These are phyloP conservation scores for Sphaerophoria rueppellii DNA, from an alignment of 2,888 invertebrate species.

Conservation along the genomic window DNA sequence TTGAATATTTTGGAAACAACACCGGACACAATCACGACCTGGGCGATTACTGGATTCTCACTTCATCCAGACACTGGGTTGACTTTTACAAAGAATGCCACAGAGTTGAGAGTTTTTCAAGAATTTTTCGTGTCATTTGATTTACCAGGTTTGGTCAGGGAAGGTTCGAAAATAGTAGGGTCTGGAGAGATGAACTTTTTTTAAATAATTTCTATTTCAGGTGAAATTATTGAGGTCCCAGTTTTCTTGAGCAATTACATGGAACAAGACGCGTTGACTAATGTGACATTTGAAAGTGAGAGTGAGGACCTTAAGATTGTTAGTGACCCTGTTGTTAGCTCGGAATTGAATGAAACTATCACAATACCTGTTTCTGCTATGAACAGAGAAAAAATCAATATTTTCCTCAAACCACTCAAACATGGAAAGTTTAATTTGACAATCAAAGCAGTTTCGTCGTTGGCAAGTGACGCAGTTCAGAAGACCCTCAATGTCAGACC, in stretches of 20 bases:
- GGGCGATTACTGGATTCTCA: constrained; percentile 91
- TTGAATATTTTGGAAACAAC: constrained; percentile 84
- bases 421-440: constrained; percentile 87
- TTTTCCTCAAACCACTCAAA: constrained; percentile 88
- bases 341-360: background rate
- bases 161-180: constrained; percentile 81
- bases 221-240: constrained; percentile 88
- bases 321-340: background rate
- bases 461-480: constrained; percentile 84
- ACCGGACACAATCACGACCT: constrained; percentile 90
- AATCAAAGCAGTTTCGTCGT: constrained; percentile 84
- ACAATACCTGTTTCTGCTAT: constrained; percentile 26
- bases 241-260: constrained; percentile 90
- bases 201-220: constrained; percentile 4
- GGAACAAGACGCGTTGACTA: constrained; percentile 85
- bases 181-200: background rate
- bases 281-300: constrained; percentile 86
- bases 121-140: constrained; percentile 89
- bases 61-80: constrained; percentile 87
- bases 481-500: constrained; percentile 86
- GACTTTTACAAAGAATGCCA: constrained; percentile 84
- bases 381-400: constrained; percentile 80
- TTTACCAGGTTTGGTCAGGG: constrained; percentile 89
- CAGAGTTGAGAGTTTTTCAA: constrained; percentile 88
- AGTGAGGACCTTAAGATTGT: constrained; percentile 81